phyloP scores from a whole-genome alignment of 2,888 invertebrate genomes.

The Halictus ligatus region DNA sequence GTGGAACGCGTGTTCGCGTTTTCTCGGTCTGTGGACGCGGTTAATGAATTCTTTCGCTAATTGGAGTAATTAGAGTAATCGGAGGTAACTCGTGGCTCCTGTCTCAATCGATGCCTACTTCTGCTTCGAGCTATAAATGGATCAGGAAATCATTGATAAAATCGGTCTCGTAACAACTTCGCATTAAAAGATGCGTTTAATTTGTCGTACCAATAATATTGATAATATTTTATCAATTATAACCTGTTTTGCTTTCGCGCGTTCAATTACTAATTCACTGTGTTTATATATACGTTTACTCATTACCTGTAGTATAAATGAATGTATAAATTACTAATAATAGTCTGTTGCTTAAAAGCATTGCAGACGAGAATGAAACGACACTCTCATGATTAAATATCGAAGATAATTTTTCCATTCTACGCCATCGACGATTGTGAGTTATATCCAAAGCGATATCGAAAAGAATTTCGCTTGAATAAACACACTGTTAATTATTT shows the following conservation, averaged over 20 bases:
- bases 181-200: not conserved
- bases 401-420: not conserved
- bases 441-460: not conserved
- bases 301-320: not conserved
- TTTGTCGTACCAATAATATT: not conserved
- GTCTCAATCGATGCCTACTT: not conserved
- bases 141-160: not conserved
- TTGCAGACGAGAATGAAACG: not conserved
- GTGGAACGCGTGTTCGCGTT: not conserved
- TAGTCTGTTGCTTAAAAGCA: not conserved
- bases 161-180: not conserved
- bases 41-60: slow-evolving; percentile 9
- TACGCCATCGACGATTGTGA: not conserved
- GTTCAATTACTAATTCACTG: too few relatives aligned
- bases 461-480: not conserved
- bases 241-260: too few relatives aligned
- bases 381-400: not conserved
- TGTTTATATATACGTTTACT: too few relatives aligned
- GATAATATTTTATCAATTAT: too few relatives aligned
- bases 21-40: not conserved
- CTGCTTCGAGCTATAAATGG: not conserved
- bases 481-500: not conserved
- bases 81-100: not conserved
- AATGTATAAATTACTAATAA: not conserved
- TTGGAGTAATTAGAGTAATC: not conserved